Evolutionary conservation across 2,797 vertebrate genomes (phyloP).

Genomic region (Rhynchonycteris naso): DNA sequence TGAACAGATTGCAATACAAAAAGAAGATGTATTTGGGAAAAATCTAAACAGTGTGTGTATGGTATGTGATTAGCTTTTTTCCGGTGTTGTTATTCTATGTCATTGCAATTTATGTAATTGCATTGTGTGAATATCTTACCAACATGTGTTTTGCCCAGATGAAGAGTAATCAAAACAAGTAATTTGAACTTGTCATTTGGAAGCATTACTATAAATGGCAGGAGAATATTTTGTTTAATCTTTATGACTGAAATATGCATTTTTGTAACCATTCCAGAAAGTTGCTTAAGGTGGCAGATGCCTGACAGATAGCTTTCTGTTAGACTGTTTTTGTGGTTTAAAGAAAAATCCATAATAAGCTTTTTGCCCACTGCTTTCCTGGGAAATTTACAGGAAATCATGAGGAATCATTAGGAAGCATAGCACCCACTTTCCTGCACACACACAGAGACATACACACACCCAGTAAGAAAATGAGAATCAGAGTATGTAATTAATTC

Average conservation of each 20-base stretch:
- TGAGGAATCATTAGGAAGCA: not conserved
- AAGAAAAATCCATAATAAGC: conserved; percentile 15
- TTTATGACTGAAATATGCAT: conserved; percentile 61
- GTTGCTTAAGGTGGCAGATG: conserved; percentile 63
- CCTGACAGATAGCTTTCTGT: conserved; percentile 49
- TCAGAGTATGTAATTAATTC: not conserved
- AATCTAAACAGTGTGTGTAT: conserved; percentile 67
- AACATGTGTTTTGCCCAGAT: conserved; percentile 87
- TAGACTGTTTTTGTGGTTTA: not conserved
- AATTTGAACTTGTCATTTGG: conserved; percentile 86
- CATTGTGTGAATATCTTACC: conserved; percentile 83
- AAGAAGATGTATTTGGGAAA: conserved; percentile 25
- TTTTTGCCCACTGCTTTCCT: not conserved
- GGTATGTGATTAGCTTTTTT: conserved; percentile 70
- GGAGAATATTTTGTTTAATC: conserved; percentile 77
- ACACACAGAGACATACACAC: not conserved
- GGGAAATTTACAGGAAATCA: not conserved
- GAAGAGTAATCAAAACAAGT: conserved; percentile 86
- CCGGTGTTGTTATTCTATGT: conserved; percentile 77
- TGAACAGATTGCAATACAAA: conserved; percentile 77
- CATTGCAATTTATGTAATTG: conserved; percentile 83
- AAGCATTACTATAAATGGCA: conserved; percentile 86
- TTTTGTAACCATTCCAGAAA: conserved; percentile 71
- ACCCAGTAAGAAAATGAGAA: not conserved
- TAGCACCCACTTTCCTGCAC: not conserved